These are phyloP conservation scores for Drosophila yakuba DNA, from an alignment of 1,140 invertebrate species.

Conservation along the genomic window DNA sequence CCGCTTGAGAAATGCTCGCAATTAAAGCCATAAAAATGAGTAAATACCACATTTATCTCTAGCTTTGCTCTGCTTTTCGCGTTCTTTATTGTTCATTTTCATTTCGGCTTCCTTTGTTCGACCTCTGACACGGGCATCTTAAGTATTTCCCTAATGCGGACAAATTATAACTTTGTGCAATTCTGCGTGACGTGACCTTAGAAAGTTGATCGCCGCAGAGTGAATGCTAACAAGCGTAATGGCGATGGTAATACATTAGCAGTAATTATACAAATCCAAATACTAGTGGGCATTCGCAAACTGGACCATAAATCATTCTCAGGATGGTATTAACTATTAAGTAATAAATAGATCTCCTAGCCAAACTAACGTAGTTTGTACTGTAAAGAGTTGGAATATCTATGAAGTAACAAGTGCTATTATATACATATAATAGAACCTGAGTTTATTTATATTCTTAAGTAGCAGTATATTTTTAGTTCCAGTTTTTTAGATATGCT, in stretches of 20 bases:
- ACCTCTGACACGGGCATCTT: conserved; percentile 32
- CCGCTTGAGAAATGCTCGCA: conserved; percentile 70
- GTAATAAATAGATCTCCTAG: not conserved
- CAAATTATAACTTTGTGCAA: conserved; percentile 52
- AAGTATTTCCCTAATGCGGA: conserved; percentile 46
- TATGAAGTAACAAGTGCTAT: no score
- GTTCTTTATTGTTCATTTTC: conserved; percentile 30
- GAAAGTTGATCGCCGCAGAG: conserved; percentile 31
- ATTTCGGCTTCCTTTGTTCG: conserved; percentile 26
- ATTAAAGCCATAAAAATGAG: conserved; percentile 75
- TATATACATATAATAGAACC: no score
- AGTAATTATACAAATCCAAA: conserved; percentile 12
- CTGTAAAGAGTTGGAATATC: no score
- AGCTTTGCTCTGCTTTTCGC: conserved; percentile 34
- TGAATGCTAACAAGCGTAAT: conserved; percentile 20
- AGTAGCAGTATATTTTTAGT: not conserved
- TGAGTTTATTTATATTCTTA: no score
- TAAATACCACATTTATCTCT: conserved; percentile 62
- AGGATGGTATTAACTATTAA: not conserved
- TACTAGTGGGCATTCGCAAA: not conserved
- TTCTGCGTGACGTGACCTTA: conserved; percentile 38
- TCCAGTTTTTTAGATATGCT: conserved; percentile 18
- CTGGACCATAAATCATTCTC: conserved; percentile 15
- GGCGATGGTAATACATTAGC: conserved; percentile 15
- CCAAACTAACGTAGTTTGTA: not conserved